Conservation (phyloP, 2,888 invertebrate species). For the Entomobrya proxima region DNA sequence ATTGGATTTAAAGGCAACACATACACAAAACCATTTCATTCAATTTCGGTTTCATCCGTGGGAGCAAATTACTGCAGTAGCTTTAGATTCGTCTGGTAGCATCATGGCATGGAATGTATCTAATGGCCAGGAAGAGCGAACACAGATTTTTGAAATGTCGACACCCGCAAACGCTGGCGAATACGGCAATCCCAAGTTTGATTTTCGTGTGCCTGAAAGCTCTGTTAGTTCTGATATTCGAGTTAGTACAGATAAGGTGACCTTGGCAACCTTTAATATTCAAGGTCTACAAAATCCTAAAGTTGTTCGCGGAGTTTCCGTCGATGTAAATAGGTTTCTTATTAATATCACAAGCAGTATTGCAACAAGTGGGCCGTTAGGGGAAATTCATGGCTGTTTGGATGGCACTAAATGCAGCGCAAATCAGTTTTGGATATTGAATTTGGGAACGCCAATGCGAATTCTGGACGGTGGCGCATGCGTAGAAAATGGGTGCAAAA, state of each 20-base stretch:
- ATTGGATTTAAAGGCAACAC: not conserved
- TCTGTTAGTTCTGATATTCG: not conserved
- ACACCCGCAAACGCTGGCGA: too few relatives aligned
- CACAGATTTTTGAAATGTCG: not conserved
- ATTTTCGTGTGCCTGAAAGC: not conserved
- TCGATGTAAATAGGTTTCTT: slow-evolving; percentile 16
- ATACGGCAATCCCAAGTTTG: not conserved
- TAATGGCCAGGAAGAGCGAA: not conserved
- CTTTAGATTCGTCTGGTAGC: not conserved
- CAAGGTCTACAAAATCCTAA: not conserved
- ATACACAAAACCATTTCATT: not conserved
- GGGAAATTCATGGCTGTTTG: not conserved
- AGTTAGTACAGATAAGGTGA: not conserved
- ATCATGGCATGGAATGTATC: not conserved
- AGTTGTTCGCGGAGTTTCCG: not conserved
- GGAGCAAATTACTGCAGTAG: not conserved
- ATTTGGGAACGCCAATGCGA: not conserved
- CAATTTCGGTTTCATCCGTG: not conserved
- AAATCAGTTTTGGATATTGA: not conserved
- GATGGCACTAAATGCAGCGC: not conserved
- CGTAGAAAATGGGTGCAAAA: not conserved
- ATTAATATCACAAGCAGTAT: slow-evolving; percentile 21
- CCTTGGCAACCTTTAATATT: not conserved
- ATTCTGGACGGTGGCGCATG: not conserved
- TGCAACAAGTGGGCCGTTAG: not conserved